Evolutionary conservation across 2,888 invertebrate species (phyloP).

Genomic region (Prosopocoilus inquinatus): DNA sequence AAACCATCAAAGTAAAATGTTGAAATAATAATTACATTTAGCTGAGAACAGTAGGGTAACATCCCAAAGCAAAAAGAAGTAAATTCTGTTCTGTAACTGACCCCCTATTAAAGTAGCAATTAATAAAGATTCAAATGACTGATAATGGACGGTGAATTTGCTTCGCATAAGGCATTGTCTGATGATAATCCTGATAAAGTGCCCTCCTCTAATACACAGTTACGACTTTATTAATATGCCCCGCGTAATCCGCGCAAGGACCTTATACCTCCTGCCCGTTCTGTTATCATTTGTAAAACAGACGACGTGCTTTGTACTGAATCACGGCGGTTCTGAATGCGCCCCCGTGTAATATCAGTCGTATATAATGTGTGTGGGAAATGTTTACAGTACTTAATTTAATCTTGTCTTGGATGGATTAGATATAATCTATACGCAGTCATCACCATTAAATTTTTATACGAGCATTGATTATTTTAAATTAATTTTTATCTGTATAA

Average conservation of each 20-base stretch:
- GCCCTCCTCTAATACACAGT: slow-evolving; percentile 39
- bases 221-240: slow-evolving; percentile 52
- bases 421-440: no score
- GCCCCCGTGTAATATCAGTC: slow-evolving; percentile 27
- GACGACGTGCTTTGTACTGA: slow-evolving; percentile 52
- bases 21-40: no score
- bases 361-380: slow-evolving; percentile 41
- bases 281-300: slow-evolving; percentile 54
- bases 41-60: no score
- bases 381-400: slow-evolving; percentile 6
- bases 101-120: slow-evolving; percentile 1
- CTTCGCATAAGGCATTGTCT: slow-evolving; percentile 32
- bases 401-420: no score
- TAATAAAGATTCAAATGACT: slow-evolving; percentile 20
- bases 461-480: no score
- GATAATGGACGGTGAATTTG: slow-evolving; percentile 12
- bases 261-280: slow-evolving; percentile 41
- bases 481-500: no score
- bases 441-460: no score
- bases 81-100: no score
- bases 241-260: slow-evolving; percentile 44
- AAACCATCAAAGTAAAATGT: no score
- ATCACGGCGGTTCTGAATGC: slow-evolving; percentile 47
- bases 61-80: no score
- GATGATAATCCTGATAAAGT: slow-evolving; percentile 37